phyloP scores from a whole-genome alignment of 2,888 invertebrate genomes.

The Cataglyphis rosenhaueri region DNA sequence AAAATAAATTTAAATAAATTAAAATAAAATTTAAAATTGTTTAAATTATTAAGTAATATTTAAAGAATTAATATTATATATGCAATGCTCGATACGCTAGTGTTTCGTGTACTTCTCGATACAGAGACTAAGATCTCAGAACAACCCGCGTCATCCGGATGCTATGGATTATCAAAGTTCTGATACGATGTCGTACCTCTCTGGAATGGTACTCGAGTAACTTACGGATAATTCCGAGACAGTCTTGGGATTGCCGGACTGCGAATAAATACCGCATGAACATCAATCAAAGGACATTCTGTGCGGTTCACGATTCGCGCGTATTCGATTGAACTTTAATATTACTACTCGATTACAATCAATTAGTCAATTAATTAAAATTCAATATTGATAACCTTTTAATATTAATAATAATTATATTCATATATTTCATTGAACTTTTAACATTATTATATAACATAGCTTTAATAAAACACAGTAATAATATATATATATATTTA shows the following conservation, averaged over 20 bases:
- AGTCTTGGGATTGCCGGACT: conserved; percentile 40
- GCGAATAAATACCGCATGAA: conserved; percentile 20
- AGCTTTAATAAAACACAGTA: background rate
- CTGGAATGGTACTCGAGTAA: conserved; percentile 57
- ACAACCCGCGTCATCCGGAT: conserved; percentile 54
- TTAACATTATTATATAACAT: background rate
- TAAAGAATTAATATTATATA: background rate
- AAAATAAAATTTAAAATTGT: background rate
- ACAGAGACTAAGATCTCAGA: conserved; percentile 7
- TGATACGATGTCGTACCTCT: conserved; percentile 51
- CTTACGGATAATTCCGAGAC: conserved; percentile 13
- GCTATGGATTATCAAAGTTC: conserved; percentile 63
- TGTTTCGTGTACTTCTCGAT: conserved; percentile 50
- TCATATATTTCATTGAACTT: background rate
- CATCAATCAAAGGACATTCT: conserved; percentile 22
- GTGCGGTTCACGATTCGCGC: background rate
- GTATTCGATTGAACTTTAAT: background rate
- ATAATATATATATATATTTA: background rate
- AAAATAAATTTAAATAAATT: no score
- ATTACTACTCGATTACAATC: background rate
- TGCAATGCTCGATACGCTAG: background rate
- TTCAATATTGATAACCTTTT: no score
- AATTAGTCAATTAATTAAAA: background rate
- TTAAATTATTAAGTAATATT: background rate
- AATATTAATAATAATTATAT: background rate